Conservation (phyloP, 2,888 invertebrate genomes). For the Vesta saturnalis region DNA sequence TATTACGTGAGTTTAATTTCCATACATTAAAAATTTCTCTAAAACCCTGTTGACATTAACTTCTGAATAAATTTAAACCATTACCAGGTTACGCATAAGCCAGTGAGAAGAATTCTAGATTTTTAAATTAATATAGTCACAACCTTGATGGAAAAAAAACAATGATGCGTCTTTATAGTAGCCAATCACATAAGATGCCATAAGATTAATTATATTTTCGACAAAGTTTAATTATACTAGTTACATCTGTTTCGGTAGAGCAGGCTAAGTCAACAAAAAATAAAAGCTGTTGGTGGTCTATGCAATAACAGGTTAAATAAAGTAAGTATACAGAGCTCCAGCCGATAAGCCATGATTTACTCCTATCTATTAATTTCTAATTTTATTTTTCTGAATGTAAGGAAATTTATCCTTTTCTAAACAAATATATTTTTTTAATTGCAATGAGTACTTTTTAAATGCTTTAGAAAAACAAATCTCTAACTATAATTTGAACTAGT, state of each 20-base stretch:
- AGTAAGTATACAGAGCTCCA: slow-evolving; percentile 7
- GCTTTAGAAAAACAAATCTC: too few relatives aligned
- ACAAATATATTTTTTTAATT: too few relatives aligned
- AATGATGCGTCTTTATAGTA: background rate
- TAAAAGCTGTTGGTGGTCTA: slow-evolving; percentile 10
- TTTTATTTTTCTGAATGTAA: background rate
- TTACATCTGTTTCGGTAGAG: background rate
- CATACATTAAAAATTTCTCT: too few relatives aligned
- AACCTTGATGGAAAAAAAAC: too few relatives aligned
- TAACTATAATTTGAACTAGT: too few relatives aligned
- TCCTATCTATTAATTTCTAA: slow-evolving; percentile 3
- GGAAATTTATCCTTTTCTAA: background rate
- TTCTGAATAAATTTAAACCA: too few relatives aligned
- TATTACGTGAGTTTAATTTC: too few relatives aligned
- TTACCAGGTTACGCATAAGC: too few relatives aligned
- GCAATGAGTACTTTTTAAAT: too few relatives aligned
- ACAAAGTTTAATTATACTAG: slow-evolving; percentile 6
- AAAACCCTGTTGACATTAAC: too few relatives aligned
- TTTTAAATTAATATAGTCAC: too few relatives aligned
- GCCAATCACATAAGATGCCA: background rate
- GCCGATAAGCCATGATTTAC: slow-evolving; percentile 3
- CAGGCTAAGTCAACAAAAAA: slow-evolving; percentile 8
- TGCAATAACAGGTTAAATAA: slow-evolving; percentile 10
- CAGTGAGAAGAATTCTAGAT: too few relatives aligned
- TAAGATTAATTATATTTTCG: background rate